phyloP scores from a whole-genome alignment of 2,888 invertebrate species.

The Entomobrya multifasciata region DNA sequence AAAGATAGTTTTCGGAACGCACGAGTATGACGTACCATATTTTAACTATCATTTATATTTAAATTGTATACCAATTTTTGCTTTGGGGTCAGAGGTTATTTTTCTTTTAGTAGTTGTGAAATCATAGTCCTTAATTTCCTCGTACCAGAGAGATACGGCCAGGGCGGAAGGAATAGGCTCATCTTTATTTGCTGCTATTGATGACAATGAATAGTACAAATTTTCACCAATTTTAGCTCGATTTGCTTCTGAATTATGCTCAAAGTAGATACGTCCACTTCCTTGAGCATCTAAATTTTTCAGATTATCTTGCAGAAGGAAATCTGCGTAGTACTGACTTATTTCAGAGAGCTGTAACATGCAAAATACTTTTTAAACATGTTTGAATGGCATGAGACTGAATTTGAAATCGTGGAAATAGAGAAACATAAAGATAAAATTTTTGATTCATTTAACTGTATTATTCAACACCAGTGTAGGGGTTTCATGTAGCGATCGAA shows the following conservation, averaged over 20 bases:
- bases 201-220: conserved; percentile 63
- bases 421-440: no score
- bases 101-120: conserved; percentile 59
- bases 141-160: conserved; percentile 74
- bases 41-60: no score
- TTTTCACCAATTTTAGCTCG: conserved; percentile 73
- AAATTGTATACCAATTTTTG: conserved; percentile 71
- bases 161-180: conserved; percentile 19
- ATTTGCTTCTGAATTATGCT: conserved; percentile 67
- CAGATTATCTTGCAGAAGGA: conserved; percentile 40
- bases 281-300: conserved; percentile 20
- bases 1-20: no score
- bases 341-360: conserved; percentile 72
- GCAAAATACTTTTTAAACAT: not conserved
- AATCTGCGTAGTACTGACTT: conserved; percentile 74
- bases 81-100: conserved; percentile 53
- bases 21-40: no score
- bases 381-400: no score
- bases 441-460: conserved; percentile 71
- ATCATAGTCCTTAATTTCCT: conserved; percentile 77
- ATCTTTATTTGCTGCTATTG: not conserved
- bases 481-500: conserved; percentile 64
- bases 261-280: conserved; percentile 42
- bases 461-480: conserved; percentile 71
- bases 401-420: no score